Conservation (phyloP, 2,797 vertebrate genomes). For the Onychomys leucogaster region DNA sequence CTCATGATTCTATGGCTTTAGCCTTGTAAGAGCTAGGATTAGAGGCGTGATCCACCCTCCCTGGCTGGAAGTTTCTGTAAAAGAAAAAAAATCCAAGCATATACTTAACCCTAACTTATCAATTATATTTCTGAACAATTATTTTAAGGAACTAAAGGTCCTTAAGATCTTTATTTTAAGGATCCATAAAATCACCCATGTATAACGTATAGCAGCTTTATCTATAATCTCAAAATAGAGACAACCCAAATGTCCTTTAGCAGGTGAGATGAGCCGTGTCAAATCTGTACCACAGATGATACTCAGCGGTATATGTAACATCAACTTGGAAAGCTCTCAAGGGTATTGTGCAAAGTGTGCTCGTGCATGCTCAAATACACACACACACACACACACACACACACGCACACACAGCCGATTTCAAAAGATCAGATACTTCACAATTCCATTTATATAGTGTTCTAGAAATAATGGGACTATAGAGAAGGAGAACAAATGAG, state of each 20-base stretch:
- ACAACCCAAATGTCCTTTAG: background rate
- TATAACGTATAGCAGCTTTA: background rate
- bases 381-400: background rate
- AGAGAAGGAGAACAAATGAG: background rate
- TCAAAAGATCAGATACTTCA: background rate
- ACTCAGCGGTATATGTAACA: background rate
- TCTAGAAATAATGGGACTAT: slow-evolving; percentile 3
- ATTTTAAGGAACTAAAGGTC: slow-evolving; percentile 3
- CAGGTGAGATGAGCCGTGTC: background rate
- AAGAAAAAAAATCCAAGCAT: background rate
- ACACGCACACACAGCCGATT: background rate
- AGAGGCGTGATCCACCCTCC: background rate
- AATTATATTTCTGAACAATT: background rate
- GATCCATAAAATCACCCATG: background rate
- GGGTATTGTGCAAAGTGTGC: background rate
- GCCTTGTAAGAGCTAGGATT: background rate
- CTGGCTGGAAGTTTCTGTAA: background rate
- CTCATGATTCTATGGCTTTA: background rate
- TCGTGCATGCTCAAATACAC: background rate
- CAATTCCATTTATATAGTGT: background rate
- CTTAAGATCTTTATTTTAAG: slow-evolving; percentile 25
- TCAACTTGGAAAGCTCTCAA: background rate
- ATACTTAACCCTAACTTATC: background rate
- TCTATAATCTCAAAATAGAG: background rate
- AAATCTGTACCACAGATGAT: background rate